Evolutionary conservation across 2,797 vertebrate genomes (phyloP).

Genomic region (Phylloscopus collybita): DNA sequence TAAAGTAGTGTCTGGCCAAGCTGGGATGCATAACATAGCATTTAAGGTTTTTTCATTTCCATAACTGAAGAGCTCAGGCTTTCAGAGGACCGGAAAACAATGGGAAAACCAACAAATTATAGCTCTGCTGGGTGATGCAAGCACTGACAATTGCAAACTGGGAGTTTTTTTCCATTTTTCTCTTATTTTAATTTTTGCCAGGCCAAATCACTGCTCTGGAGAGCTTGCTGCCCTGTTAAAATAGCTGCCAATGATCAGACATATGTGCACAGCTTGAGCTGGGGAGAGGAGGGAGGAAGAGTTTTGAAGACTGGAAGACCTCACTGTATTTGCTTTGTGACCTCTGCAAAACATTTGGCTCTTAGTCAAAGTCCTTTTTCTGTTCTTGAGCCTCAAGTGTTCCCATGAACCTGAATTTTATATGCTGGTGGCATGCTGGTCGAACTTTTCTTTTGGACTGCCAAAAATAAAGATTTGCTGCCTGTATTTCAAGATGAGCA

Average conservation of each 20-base stretch:
- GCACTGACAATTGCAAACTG: background rate
- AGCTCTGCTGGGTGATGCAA: constrained; percentile 2
- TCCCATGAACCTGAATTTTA: constrained; percentile 12
- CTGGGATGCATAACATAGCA: background rate
- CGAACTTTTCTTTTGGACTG: background rate
- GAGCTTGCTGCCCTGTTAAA: constrained; percentile 18
- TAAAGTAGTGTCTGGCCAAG: background rate
- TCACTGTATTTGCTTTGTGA: constrained; percentile 27
- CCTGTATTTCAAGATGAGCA: background rate
- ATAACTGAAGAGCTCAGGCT: background rate
- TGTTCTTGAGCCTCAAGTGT: background rate
- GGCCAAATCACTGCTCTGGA: constrained; percentile 21
- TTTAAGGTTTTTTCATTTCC: background rate
- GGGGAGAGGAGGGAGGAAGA: background rate
- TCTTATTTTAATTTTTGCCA: constrained; percentile 1
- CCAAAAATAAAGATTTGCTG: constrained; percentile 36
- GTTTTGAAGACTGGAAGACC: constrained; percentile 7
- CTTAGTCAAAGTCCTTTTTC: background rate
- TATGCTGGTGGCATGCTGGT: constrained; percentile 4
- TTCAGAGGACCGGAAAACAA: background rate
- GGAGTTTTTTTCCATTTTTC: background rate
- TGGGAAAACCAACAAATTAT: constrained; percentile 8
- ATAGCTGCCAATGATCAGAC: background rate
- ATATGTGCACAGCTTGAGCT: constrained; percentile 24
- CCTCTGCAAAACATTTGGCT: constrained; percentile 31